These are phyloP conservation scores for Pipistrellus pipistrellus DNA, from an alignment of 2,797 vertebrate species.

Conservation along the genomic window DNA sequence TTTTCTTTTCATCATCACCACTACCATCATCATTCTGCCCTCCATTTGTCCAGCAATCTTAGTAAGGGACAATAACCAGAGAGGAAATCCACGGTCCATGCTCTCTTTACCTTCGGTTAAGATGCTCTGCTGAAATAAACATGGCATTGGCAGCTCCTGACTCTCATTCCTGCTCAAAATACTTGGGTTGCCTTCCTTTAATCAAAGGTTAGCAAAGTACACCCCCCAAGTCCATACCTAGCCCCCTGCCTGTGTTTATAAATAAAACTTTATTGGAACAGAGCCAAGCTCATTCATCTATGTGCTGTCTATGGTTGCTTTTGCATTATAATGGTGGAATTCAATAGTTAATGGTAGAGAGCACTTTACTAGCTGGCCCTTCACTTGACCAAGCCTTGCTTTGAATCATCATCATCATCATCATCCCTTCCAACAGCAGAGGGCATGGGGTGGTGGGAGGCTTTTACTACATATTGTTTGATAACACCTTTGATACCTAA, in stretches of 20 bases:
- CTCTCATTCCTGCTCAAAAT: neutral
- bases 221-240: neutral
- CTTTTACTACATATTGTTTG: neutral
- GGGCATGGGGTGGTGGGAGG: neutral
- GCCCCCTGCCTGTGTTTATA: neutral
- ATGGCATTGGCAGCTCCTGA: neutral
- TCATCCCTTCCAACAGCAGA: neutral
- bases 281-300: neutral
- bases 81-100: neutral
- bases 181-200: neutral
- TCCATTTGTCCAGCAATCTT: slow-evolving; percentile 46
- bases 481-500: neutral
- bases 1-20: neutral
- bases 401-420: neutral
- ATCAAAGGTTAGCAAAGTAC: neutral
- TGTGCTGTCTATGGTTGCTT: neutral
- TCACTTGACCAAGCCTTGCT: neutral
- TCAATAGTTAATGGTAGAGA: neutral
- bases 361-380: neutral
- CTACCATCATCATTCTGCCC: neutral
- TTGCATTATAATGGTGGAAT: neutral
- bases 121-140: slow-evolving; percentile 14
- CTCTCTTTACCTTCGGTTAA: neutral
- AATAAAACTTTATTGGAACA: slow-evolving; percentile 65
- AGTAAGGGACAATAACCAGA: neutral